Base-by-base conservation (phyloP, 2,888 invertebrate species). In the Nomada fabriciana region DNA sequence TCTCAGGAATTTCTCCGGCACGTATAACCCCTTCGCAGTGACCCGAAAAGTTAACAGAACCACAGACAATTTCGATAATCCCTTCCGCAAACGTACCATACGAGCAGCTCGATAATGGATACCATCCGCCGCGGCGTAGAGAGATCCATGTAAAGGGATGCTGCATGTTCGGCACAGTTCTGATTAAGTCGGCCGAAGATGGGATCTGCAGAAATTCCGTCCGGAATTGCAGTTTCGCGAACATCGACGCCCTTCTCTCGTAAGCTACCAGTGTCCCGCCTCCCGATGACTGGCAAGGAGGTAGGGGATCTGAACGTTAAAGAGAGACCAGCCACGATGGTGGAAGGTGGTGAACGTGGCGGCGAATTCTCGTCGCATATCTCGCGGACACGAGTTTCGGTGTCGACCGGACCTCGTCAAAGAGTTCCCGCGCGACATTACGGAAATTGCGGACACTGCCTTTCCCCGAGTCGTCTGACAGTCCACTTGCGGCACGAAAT, bases 181-280 rank as follows among this genome's bases (percentile, higher is more conserved):
- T 74, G 78, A 81, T 75, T 77, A 65, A 67, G 69, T 63, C 68
- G 47, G 47, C 42, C 64, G 69, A 15, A 42, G 80, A 80, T 80
- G 63, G 75, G 52, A 11, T 43, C 42, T 25, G 67, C 64, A 43
- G 85, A 72, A 87, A 85, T 86, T 81, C 63, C 73, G 63, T 23
- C 57, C n/a, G 81, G 60, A 82, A 67, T 85, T 80, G 71, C 76
- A 76, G 76, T 43, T 64, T 70, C 75, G 76, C 67, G 60, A 75
- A 59, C 76, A 82, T 87, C 77, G 83, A 88, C 88, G 88, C 88
- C 88, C 79, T 88, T 88, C 85, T 61, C 88, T 83, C 72, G 88
- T 88, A 81, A 85, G 69, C 50, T 10, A 13, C 36, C 25, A 43
- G 13, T 53, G 68, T 61, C 25, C 73, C 79, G 64, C 55, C 67